Evolutionary conservation across 2,888 invertebrate genomes (phyloP).

Genomic region (Watsonalla cultraria): DNA sequence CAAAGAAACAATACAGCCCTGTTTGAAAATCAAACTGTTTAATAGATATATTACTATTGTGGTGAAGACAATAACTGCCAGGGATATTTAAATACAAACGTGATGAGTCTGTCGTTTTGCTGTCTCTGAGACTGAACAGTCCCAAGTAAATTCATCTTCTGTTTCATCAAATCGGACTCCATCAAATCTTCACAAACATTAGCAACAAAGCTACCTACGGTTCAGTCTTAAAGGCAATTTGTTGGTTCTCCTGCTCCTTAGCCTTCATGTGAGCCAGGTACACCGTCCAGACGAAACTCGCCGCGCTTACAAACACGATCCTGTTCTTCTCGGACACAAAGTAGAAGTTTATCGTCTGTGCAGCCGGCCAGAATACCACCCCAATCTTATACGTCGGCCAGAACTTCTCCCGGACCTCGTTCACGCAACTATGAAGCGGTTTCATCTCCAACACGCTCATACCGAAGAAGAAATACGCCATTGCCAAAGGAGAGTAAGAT

Average conservation of each 20-base stretch:
- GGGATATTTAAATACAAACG: too few relatives aligned
- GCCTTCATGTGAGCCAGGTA: slow-evolving; percentile 87
- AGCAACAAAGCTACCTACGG: background rate
- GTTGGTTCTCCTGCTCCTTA: slow-evolving; percentile 38
- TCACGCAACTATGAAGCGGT: slow-evolving; percentile 76
- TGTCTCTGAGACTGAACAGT: too few relatives aligned
- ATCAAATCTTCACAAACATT: too few relatives aligned
- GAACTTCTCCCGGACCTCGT: slow-evolving; percentile 85
- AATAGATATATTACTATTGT: too few relatives aligned
- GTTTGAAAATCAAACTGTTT: too few relatives aligned
- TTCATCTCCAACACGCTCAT: slow-evolving; percentile 85
- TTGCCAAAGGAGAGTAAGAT: slow-evolving; percentile 84
- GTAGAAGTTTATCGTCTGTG: slow-evolving; percentile 86
- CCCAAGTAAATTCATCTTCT: too few relatives aligned
- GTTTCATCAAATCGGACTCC: too few relatives aligned
- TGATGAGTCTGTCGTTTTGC: too few relatives aligned
- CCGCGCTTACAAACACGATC: slow-evolving; percentile 84
- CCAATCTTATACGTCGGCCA: slow-evolving; percentile 85
- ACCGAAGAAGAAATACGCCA: slow-evolving; percentile 86
- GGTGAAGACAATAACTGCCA: too few relatives aligned
- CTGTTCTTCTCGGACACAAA: slow-evolving; percentile 85
- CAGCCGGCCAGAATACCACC: slow-evolving; percentile 83
- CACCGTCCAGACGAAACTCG: slow-evolving; percentile 87
- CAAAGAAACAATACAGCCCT: too few relatives aligned
- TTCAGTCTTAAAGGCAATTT: background rate